Evolutionary conservation across 2,113 vertebrate species (phyloP).

Genomic region (Xenopus tropicalis): UCB_Xtro_10.0 CM004443.2:164507501-164508000

Average conservation of each 20-base stretch:
- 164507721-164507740: constrained; percentile 26
- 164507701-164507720: constrained; percentile 2
- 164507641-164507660: constrained; percentile 27
- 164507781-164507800: background rate
- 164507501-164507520: constrained; percentile 31
- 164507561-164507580: constrained; percentile 28
- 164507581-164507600: constrained; percentile 31
- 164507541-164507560: constrained; percentile 36
- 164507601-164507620: constrained; percentile 19
- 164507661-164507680: constrained; percentile 25
- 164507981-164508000: too few relatives aligned
- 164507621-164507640: constrained; percentile 25
- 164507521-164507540: constrained; percentile 19
- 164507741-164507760: constrained; percentile 3
- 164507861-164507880: too few relatives aligned
- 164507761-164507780: constrained; percentile 30
- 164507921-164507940: too few relatives aligned
- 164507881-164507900: too few relatives aligned
- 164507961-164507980: too few relatives aligned
- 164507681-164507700: constrained; percentile 38
- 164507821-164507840: too few relatives aligned
- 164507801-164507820: too few relatives aligned
- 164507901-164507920: too few relatives aligned
- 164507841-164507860: too few relatives aligned
- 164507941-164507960: too few relatives aligned